Percentiles rank a stretch among this genome's conserved stretches.
Evolutionary conservation across 2,113 vertebrate species (phyloP).

Genomic region (Amphilophus citrinellus): DNA sequence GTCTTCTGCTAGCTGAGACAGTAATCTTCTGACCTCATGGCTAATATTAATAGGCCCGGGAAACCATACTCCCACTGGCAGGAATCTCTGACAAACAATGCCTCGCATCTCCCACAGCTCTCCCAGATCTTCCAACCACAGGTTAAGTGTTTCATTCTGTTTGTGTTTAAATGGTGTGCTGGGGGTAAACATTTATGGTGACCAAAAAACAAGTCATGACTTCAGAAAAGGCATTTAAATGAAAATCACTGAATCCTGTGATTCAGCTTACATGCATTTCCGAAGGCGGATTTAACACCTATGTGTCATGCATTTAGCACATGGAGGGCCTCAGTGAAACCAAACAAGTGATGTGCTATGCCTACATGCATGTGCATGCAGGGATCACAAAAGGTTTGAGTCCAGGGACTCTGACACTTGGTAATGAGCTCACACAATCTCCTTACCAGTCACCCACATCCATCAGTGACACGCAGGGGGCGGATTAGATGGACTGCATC

Average conservation of each 20-base stretch:
- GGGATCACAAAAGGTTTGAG: conserved; percentile 8
- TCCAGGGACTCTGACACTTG: conserved; percentile 29
- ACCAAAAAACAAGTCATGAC: conserved; percentile 12
- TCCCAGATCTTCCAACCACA: conserved; percentile 39
- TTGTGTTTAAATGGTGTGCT: conserved; percentile 25
- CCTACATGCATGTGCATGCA: conserved; percentile 9
- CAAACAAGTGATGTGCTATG: background rate
- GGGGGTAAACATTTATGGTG: conserved; percentile 39
- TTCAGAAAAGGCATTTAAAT: conserved; percentile 18
- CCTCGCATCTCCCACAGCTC: conserved; percentile 32
- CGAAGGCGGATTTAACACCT: conserved; percentile 5
- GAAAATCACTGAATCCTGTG: conserved; percentile 20
- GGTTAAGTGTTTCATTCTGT: conserved; percentile 56
- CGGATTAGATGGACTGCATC: conserved; percentile 53
- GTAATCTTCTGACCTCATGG: conserved; percentile 41
- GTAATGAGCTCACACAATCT: conserved; percentile 47
- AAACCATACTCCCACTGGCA: conserved; percentile 46
- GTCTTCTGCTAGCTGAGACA: conserved; percentile 27
- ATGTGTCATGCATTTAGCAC: conserved; percentile 9
- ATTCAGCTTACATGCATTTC: conserved; percentile 40
- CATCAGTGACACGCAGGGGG: conserved; percentile 43
- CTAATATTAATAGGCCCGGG: conserved; percentile 49
- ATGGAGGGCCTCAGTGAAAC: background rate
- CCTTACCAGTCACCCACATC: conserved; percentile 36
- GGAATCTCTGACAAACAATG: conserved; percentile 41